phyloP scores from a whole-genome alignment of 1,140 invertebrate species.

The Eurosta solidaginis region DNA sequence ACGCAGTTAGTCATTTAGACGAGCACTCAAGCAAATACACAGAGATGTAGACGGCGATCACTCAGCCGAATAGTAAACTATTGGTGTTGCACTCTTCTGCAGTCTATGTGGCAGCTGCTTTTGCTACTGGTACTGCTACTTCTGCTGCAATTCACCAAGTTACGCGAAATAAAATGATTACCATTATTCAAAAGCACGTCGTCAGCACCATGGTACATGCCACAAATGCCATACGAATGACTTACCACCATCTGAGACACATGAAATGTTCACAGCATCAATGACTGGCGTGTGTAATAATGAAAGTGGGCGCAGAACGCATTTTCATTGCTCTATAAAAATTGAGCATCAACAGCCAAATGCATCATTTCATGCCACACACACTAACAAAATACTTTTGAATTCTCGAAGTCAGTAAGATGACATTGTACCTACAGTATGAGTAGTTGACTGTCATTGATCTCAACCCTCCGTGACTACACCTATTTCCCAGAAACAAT shows the following conservation, averaged over 20 bases:
- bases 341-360: background rate
- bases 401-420: too few species aligned
- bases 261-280: background rate
- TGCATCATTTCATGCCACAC: too few species aligned
- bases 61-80: background rate
- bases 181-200: conserved; percentile 20
- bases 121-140: background rate
- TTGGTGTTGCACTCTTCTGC: too few species aligned
- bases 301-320: background rate
- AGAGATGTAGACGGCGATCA: too few species aligned
- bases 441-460: background rate
- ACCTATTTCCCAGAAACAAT: background rate
- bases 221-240: conserved; percentile 10
- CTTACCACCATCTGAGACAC: background rate
- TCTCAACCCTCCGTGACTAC: background rate
- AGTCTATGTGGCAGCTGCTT: too few species aligned
- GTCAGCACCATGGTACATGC: background rate
- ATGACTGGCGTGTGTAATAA: background rate
- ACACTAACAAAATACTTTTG: too few species aligned
- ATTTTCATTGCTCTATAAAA: background rate
- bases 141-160: background rate
- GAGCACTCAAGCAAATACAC: background rate
- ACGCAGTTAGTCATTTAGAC: background rate
- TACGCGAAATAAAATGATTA: conserved; percentile 18
- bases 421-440: background rate